Evolutionary conservation across 2,797 vertebrate species (phyloP).

Genomic region (Argentina silus): DNA sequence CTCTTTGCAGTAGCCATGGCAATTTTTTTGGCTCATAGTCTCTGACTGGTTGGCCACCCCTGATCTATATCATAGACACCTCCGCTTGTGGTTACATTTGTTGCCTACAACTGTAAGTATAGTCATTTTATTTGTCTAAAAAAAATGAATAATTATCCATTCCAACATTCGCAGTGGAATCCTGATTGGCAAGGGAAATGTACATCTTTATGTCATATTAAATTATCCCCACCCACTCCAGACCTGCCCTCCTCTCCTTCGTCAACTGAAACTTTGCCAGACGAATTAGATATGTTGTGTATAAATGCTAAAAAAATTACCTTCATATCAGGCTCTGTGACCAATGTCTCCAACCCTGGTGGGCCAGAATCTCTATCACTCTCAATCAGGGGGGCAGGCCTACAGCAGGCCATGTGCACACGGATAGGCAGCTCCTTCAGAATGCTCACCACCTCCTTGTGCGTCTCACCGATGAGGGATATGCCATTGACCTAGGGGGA

Average conservation of each 20-base stretch:
- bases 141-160: constrained; percentile 22
- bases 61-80: too few relatives aligned
- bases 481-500: constrained; percentile 88
- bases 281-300: too few relatives aligned
- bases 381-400: constrained; percentile 74
- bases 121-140: not conserved
- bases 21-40: too few relatives aligned
- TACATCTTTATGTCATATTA: too few relatives aligned
- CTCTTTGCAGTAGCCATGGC: too few relatives aligned
- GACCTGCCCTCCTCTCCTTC: too few relatives aligned
- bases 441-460: constrained; percentile 93
- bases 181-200: too few relatives aligned
- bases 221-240: too few relatives aligned
- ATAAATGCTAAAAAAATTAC: constrained; percentile 61
- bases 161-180: constrained; percentile 21
- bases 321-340: constrained; percentile 74
- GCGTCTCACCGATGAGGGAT: constrained; percentile 91
- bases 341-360: constrained; percentile 65
- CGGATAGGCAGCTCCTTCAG: constrained; percentile 91
- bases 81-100: too few relatives aligned
- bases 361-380: constrained; percentile 67
- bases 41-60: too few relatives aligned
- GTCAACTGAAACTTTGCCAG: too few relatives aligned
- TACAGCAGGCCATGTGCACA: constrained; percentile 92
- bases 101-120: too few relatives aligned